Evolutionary conservation across 2,113 vertebrate genomes (phyloP).

Genomic region (Apaloderma vittatum): DNA sequence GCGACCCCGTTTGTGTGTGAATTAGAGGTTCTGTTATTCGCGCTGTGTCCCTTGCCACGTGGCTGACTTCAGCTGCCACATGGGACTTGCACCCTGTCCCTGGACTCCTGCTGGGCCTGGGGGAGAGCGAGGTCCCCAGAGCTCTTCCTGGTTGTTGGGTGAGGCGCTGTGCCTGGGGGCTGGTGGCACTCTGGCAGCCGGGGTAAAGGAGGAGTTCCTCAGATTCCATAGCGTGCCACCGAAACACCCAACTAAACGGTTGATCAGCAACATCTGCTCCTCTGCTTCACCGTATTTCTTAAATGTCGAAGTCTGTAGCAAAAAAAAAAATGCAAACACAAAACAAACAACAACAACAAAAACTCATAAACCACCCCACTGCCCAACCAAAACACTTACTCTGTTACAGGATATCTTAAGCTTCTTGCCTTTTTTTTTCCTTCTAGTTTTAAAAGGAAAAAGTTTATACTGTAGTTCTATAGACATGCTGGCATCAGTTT

Average conservation of each 20-base stretch:
- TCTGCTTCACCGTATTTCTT: background rate
- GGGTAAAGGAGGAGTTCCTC: background rate
- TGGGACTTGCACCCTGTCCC: background rate
- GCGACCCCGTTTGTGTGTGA: background rate
- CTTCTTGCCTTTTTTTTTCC: background rate
- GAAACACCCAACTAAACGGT: background rate
- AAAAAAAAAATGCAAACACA: background rate
- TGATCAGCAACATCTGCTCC: background rate
- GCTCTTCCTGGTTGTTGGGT: rapidly evolving
- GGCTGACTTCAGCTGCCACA: background rate
- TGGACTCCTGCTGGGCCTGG: background rate
- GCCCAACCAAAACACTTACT: background rate
- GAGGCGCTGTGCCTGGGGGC: background rate
- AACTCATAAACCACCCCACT: too few relatives aligned
- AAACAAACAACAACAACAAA: background rate
- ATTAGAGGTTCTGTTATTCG: background rate
- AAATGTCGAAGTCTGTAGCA: background rate
- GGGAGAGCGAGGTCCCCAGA: background rate
- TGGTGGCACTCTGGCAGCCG: background rate
- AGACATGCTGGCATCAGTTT: background rate
- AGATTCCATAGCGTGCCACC: background rate
- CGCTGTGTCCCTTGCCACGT: background rate
- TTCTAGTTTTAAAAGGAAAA: background rate
- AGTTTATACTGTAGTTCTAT: background rate
- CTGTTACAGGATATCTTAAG: background rate